phyloP scores from a whole-genome alignment of 2,888 invertebrate genomes.

The Torymus aiolomorphi region DNA sequence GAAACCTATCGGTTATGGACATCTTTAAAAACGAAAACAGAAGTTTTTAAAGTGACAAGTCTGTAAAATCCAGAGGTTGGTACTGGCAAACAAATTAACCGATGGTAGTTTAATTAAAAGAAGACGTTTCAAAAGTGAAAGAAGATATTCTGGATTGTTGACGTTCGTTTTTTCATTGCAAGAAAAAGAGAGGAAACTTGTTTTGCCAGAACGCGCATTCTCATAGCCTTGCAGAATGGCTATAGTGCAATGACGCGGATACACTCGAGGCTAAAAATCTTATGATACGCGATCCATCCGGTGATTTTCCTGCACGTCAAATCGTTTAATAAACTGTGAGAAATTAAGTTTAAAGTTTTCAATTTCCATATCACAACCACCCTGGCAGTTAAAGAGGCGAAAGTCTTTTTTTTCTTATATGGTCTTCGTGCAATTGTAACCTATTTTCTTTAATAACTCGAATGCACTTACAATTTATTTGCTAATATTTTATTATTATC shows the following conservation, averaged over 20 bases:
- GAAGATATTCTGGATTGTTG: conserved; percentile 50
- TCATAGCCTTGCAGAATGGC: conserved; percentile 34
- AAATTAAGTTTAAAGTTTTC: conserved; percentile 18
- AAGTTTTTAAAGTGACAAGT: too few species aligned
- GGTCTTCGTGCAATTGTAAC: too few species aligned
- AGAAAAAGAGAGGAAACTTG: conserved; percentile 25
- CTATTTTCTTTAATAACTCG: too few species aligned
- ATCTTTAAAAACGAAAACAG: too few species aligned
- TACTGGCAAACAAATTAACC: too few species aligned
- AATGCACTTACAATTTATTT: too few species aligned
- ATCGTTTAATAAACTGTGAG: conserved; percentile 21
- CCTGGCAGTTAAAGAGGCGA: not conserved
- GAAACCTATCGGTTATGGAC: too few species aligned
- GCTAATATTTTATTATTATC: too few species aligned
- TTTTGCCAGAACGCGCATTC: conserved; percentile 39
- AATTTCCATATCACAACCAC: not conserved
- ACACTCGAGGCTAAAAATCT: conserved; percentile 30
- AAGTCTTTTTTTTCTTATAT: conserved; percentile 13
- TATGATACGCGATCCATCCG: not conserved
- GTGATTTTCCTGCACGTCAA: conserved; percentile 10
- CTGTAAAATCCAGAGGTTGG: too few species aligned
- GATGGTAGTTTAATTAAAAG: conserved; percentile 23
- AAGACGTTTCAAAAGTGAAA: conserved; percentile 46
- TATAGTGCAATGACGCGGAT: not conserved
- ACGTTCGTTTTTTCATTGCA: conserved; percentile 16